Evolutionary conservation across 2,888 invertebrate species (phyloP).

Genomic region (Philereme vetulata): DNA sequence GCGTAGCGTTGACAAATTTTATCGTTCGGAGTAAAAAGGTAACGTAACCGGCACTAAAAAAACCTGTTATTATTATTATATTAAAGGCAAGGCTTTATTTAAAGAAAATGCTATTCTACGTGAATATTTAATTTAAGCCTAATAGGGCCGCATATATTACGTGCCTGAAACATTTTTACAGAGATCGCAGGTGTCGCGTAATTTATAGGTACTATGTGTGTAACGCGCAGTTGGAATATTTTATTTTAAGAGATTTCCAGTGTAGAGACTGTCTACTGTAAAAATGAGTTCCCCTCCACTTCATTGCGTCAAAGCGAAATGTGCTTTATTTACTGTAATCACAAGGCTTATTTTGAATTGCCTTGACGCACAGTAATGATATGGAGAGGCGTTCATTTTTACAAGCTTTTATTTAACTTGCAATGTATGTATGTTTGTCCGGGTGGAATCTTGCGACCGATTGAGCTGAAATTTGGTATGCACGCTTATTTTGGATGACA

Average conservation of each 20-base stretch:
- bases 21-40: slow-evolving; percentile 11
- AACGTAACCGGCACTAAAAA: slow-evolving; percentile 19
- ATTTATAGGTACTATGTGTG: slow-evolving; percentile 31
- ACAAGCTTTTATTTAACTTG: too few species aligned
- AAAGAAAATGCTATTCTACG: slow-evolving; percentile 27
- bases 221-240: slow-evolving; percentile 12
- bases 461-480: too few species aligned
- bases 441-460: too few species aligned
- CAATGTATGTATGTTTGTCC: too few species aligned
- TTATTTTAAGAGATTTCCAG: not conserved
- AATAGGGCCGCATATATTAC: slow-evolving; percentile 28
- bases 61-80: slow-evolving; percentile 31
- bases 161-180: slow-evolving; percentile 27
- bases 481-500: too few species aligned
- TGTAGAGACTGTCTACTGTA: too few species aligned
- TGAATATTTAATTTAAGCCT: slow-evolving; percentile 35
- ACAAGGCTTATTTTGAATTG: too few species aligned
- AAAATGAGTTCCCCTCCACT: too few species aligned
- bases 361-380: too few species aligned
- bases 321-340: too few species aligned
- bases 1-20: slow-evolving; percentile 11
- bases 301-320: too few species aligned
- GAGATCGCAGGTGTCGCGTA: slow-evolving; percentile 26
- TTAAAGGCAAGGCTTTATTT: slow-evolving; percentile 30
- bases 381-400: too few species aligned